Conservation (phyloP, 64 coral and sea anemone genomes). For the Porites australiensis region DNA sequence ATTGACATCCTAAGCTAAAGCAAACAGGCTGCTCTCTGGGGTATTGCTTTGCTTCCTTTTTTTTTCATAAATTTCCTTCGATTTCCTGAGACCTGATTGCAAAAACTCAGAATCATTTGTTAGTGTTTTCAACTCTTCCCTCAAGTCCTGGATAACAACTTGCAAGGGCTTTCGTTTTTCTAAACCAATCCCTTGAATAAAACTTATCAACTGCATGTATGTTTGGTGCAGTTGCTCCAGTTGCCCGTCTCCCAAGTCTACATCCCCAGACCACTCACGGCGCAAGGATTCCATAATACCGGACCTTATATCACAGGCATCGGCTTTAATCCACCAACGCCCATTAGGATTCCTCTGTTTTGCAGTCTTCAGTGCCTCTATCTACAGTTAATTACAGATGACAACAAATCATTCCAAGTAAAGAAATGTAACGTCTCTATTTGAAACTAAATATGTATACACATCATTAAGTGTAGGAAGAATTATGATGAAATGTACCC, state of each 20-base stretch:
- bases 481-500: too few relatives aligned
- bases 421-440: too few relatives aligned
- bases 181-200: constrained; percentile 8
- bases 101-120: constrained; percentile 26
- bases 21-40: constrained; percentile 71
- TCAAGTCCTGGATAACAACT: constrained; percentile 1
- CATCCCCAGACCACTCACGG: constrained; percentile 28
- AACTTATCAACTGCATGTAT: constrained; percentile 22
- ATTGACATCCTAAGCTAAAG: constrained; percentile 69
- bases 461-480: too few relatives aligned
- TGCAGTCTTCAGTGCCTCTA: too few relatives aligned
- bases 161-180: not conserved
- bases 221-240: not conserved
- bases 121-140: not conserved
- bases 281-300: constrained; percentile 2
- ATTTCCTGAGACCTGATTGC: not conserved
- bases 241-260: not conserved
- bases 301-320: not conserved
- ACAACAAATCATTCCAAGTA: too few relatives aligned
- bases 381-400: too few relatives aligned
- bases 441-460: too few relatives aligned
- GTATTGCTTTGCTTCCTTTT: constrained; percentile 49
- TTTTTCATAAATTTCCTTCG: constrained; percentile 22
- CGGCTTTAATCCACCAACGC: constrained; percentile 43
- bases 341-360: not conserved